A percentile compares a stretch with the other conserved stretches of the same genome.
These are phyloP conservation scores for Alouatta palliata DNA, from an alignment of 2,113 vertebrate species.

Conservation along the genomic window DNA sequence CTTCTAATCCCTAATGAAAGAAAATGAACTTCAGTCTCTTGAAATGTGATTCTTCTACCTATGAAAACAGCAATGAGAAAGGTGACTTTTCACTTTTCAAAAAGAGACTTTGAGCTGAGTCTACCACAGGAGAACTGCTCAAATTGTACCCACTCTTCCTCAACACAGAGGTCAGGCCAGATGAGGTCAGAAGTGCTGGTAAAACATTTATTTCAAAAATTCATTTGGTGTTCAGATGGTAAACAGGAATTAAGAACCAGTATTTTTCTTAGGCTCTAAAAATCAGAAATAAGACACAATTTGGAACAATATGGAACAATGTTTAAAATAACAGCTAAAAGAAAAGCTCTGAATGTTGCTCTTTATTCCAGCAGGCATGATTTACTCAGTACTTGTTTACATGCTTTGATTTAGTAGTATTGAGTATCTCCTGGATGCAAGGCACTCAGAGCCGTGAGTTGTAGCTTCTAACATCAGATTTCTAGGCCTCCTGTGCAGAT, in stretches of 20 bases:
- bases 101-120: not conserved
- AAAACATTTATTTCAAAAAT: slow-evolving; percentile 49
- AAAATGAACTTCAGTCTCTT: not conserved
- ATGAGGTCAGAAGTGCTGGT: not conserved
- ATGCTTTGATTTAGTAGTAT: not conserved
- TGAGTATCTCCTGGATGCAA: not conserved
- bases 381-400: not conserved
- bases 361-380: not conserved
- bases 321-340: not conserved
- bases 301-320: not conserved
- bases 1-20: slow-evolving; percentile 3
- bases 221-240: not conserved
- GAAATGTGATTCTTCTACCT: not conserved
- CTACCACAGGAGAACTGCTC: not conserved
- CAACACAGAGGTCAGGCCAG: not conserved
- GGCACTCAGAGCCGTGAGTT: not conserved
- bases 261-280: slow-evolving; percentile 9
- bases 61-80: not conserved
- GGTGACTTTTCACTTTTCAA: not conserved
- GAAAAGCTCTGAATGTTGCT: not conserved
- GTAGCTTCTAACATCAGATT: not conserved
- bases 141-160: not conserved
- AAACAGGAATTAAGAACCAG: not conserved
- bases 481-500: not conserved
- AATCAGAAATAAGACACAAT: not conserved